phyloP scores from a whole-genome alignment of 2,888 invertebrate species.

The Leucozona laternaria region DNA sequence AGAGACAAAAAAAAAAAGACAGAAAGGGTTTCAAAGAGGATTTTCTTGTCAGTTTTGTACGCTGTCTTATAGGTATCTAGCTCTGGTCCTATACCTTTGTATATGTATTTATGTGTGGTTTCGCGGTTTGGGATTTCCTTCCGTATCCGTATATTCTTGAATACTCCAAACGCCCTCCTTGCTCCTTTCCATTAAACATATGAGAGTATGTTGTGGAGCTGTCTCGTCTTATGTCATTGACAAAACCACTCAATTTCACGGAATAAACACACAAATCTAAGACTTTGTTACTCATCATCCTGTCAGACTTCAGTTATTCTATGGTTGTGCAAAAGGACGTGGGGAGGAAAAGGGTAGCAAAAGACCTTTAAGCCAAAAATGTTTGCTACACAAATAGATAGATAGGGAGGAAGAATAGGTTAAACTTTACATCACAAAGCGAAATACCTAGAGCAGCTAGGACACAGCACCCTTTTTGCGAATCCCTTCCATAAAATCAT shows the following conservation, averaged over 20 bases:
- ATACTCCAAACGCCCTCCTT: not conserved
- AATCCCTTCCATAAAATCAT: conserved; percentile 19
- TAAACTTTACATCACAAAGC: conserved; percentile 16
- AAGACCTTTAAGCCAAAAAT: conserved; percentile 18
- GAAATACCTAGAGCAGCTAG: not conserved
- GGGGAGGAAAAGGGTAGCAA: not conserved
- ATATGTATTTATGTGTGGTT: conserved; percentile 31
- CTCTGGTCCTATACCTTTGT: not conserved
- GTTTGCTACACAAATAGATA: conserved; percentile 2
- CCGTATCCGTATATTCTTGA: conserved; percentile 14
- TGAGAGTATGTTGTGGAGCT: conserved; percentile 12
- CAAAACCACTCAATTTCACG: conserved; percentile 73
- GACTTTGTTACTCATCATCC: conserved; percentile 64
- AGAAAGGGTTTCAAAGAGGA: conserved; percentile 70
- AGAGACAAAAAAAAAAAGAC: conserved; percentile 11
- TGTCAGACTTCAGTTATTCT: conserved; percentile 52
- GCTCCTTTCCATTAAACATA: not conserved
- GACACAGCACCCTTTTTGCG: conserved; percentile 16
- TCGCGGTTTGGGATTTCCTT: conserved; percentile 50
- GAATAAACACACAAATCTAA: conserved; percentile 71
- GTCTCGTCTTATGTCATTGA: conserved; percentile 61
- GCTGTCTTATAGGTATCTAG: not conserved
- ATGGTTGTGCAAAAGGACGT: not conserved
- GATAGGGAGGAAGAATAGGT: conserved; percentile 3
- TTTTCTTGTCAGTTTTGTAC: conserved; percentile 70